Base-by-base conservation (phyloP, 2,113 vertebrate genomes). In the Pandion haliaetus region DNA sequence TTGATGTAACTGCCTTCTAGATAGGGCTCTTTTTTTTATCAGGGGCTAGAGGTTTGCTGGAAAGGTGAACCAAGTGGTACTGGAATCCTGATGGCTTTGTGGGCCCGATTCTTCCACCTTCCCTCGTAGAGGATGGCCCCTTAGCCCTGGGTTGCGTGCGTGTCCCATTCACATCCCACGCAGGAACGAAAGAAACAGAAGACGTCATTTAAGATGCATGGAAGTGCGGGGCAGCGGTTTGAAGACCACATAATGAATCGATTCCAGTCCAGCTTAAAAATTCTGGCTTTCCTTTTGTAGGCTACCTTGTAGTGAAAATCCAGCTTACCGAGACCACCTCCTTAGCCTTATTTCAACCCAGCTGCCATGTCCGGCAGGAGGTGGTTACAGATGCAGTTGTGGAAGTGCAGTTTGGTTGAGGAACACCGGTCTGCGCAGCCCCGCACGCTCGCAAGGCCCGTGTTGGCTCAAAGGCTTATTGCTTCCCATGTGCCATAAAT, bases 401-500 rank as follows among this genome's bases (percentile, higher is more conserved):
- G 95, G 93, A 95, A 85, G 82, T 59, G 79, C 69, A n/a, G 77
- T 38, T 93, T 49, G 80, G 85, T 88, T 2, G 49, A 82, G 73
- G 47, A 61, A 47, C 40, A 29, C 84, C 77, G 88, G 65, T 54
- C 62, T 96, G 65, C 54, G 49, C 52, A 76, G 62, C 28, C 82
- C 79, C 13, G 34, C 69, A 65, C 78, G 47, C 89, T 97, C 25
- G 0, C 65, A 38, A 88, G 77, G 87, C 82, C 93, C 78, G 62
- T 12, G 1, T 57, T 96, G 93, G 69, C 97, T 98, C 93, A 85
- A 94, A 95, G 96, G 89, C 76, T 84, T 95, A 80, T 94, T 94
- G 91, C 96, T 98, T 97, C 95, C 96, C 77, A n/a, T 80, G 91
- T 1, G 1, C 96, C 86, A 66, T 98, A 97, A 98, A 98, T 98